Evolutionary conservation across 2,113 vertebrate species (phyloP).

Genomic region (Anoplopoma fimbria): DNA sequence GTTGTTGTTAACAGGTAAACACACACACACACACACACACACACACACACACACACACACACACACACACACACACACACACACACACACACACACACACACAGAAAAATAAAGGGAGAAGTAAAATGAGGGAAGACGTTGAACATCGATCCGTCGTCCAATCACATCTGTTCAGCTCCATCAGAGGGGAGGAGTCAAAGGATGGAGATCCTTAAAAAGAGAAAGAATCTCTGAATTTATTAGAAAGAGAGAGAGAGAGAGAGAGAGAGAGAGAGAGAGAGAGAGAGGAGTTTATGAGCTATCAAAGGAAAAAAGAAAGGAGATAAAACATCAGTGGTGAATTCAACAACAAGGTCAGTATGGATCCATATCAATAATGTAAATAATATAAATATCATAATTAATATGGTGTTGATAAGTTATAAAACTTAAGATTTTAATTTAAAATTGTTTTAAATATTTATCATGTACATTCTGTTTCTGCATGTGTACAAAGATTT

Average conservation of each 20-base stretch:
- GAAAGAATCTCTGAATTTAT: background rate
- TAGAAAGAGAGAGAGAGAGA: background rate
- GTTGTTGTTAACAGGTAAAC: background rate
- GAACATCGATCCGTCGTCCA: slow-evolving; percentile 8
- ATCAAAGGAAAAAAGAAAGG: too few species aligned
- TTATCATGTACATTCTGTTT: background rate
- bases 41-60: too few species aligned
- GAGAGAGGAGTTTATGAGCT: too few species aligned
- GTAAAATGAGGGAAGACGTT: background rate
- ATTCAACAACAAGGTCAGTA: background rate
- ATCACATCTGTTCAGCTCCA: slow-evolving; percentile 10
- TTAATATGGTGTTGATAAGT: background rate
- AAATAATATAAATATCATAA: background rate
- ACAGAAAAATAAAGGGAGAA: background rate
- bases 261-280: background rate
- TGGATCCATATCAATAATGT: background rate
- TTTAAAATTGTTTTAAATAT: too few species aligned
- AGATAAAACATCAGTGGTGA: too few species aligned
- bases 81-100: too few species aligned
- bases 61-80: too few species aligned
- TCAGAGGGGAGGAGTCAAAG: slow-evolving; percentile 46
- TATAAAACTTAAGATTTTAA: background rate
- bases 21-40: background rate
- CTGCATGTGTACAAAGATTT: background rate
- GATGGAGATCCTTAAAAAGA: slow-evolving; percentile 9